Percentiles rank a stretch among this genome's conserved stretches.
These are phyloP conservation scores for Spermophilus dauricus DNA, from an alignment of 2,113 vertebrate species.

Conservation along the genomic window DNA sequence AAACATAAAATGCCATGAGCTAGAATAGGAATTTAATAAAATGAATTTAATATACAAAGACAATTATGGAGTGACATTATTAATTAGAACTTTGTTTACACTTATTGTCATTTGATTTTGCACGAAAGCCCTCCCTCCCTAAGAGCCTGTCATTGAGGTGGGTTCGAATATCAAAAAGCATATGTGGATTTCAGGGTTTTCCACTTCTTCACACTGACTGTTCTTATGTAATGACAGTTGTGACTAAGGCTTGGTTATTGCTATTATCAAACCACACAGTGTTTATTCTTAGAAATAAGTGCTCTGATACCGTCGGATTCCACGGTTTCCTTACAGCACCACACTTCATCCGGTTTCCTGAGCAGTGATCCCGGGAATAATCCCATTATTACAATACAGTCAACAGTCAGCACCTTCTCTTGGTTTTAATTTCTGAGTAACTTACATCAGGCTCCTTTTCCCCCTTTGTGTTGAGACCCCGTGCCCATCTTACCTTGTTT, in stretches of 20 bases:
- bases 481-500: background rate
- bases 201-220: background rate
- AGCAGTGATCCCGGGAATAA: background rate
- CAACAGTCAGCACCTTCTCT: background rate
- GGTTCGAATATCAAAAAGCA: background rate
- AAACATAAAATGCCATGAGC: background rate
- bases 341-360: background rate
- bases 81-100: constrained; percentile 6
- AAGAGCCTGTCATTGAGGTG: background rate
- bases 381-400: background rate
- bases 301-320: background rate
- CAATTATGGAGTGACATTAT: background rate
- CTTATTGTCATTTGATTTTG: background rate
- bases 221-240: background rate
- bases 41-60: background rate
- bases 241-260: background rate
- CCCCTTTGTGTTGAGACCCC: background rate
- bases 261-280: background rate
- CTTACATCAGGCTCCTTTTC: background rate
- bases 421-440: background rate
- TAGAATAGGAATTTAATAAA: constrained; percentile 29
- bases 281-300: background rate
- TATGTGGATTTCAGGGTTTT: background rate
- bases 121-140: background rate
- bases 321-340: background rate